Base-by-base conservation (phyloP, 53 echinoderm and acorn worm species). In the Echinarachnius parma region DNA sequence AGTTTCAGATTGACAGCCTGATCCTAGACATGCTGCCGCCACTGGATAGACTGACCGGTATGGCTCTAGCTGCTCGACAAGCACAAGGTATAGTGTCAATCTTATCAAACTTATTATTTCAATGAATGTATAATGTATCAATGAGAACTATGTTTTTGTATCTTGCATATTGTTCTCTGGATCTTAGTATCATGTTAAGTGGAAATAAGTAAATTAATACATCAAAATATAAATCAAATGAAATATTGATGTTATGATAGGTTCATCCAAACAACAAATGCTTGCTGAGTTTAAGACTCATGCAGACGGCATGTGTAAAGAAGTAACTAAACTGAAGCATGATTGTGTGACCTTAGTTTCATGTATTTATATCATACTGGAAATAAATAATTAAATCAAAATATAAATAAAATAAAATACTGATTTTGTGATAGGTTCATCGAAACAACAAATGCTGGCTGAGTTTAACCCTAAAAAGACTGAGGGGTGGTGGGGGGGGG, bases 391-490 rank as follows among this genome's bases (percentile, higher is more conserved):
- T n/a, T n/a, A n/a, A n/a, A n/a, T n/a, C n/a, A n/a, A n/a, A n/a
- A n/a, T n/a, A n/a, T n/a, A n/a, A n/a, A n/a, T 25, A 50, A 16
- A 9, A 26, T 34, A 18, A 4, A 15, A 23, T 4, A 14, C 23
- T 9, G 16, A 32, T 28, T 56, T 9, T 32, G 19, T 32, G 33
- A 4, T 39, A 93, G 93, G 93, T 14, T 65, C 82, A 8, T 93
- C 93, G 1, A 63, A 64, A 46, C 80, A 83, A 47, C 80, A 86
- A 20, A 66, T 96, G 0, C 72, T 96, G 75, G 81, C 67, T 31
- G 91, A 96, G 77, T 91, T 87, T 48, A 91, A 91, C 59, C 58
- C n/a, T n/a, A n/a, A n/a, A n/a, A n/a, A n/a, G n/a, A n/a, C n/a
- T n/a, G n/a, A n/a, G n/a, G n/a, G n/a, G n/a, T n/a, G n/a, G n/a